Evolutionary conservation across 2,888 invertebrate genomes (phyloP), one percentile per base, ranked within the genome.

Genomic region (Drosophila koepferae): DNA sequence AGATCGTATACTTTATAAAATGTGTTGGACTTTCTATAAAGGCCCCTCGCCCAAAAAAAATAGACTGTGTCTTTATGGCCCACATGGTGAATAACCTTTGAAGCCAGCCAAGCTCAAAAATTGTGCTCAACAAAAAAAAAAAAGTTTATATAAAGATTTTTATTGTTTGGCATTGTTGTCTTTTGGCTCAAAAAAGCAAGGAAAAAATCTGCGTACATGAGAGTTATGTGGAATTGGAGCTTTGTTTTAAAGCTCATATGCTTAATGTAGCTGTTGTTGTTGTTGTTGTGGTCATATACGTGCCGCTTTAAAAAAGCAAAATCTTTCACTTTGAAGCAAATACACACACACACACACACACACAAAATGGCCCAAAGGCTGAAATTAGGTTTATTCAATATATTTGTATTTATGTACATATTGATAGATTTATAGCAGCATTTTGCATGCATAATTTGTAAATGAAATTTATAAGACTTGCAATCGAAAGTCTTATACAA

Each of bases 261-360:
- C 48, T 64, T 34, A 64, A 46, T 54, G 65, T 63, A 49, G 61
- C 44, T 61, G 12, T 44, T 48, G 60, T 68, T 63, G 38, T 43
- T 64, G 54, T 63, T 60, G 60, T 63, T 63, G 43, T 63, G 60
- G n/a, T 51, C 63, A 63, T 62, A 71, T 63, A 72, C 63, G 69
- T 71, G 80, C 59, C 65, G 53, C 48, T 80, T 78, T 74, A 63
- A 68, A 81, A 71, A 72, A 77, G 67, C n/a, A 2, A 61, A 53
- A 74, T 84, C 83, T 83, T 81, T 81, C 81, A 71, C 81, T 83
- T 81, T 66, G 54, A 51, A 14, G 63, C 63, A 70, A 53, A 63
- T 41, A 61, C 46, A 55, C 16, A 49, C 36, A 55, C 23, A 40
- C 28, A 61, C 46, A 55, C 16, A 49, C 36, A 55, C 23, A 40